These are phyloP conservation scores for Ceriagrion tenellum DNA, from an alignment of 2,888 invertebrate species.

Conservation along the genomic window DNA sequence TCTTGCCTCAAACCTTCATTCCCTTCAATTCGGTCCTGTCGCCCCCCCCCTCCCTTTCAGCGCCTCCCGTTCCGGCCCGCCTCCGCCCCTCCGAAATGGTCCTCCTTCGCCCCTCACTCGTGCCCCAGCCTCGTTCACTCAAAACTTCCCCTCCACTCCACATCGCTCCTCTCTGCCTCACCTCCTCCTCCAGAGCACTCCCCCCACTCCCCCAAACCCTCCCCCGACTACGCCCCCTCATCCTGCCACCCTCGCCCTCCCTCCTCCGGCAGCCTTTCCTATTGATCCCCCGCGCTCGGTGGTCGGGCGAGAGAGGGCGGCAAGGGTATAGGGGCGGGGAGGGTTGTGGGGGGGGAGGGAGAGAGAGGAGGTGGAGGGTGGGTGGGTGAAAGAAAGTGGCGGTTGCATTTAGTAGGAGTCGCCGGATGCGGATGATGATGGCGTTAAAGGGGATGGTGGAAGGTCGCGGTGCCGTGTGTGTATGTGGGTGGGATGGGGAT, in stretches of 20 bases:
- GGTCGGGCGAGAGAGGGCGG: slow-evolving; percentile 25
- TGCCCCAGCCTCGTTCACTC: not conserved
- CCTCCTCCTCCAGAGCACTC: not conserved
- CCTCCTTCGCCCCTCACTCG: not conserved
- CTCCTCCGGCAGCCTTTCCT: slow-evolving; percentile 31
- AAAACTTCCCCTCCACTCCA: not conserved
- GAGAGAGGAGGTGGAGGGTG: slow-evolving; percentile 32
- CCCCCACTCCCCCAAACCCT: not conserved
- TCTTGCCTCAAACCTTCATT: not conserved
- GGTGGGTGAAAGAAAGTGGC: slow-evolving; percentile 39
- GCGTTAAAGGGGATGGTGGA: slow-evolving; percentile 55
- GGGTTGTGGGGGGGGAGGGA: not conserved
- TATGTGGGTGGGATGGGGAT: not conserved
- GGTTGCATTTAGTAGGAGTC: slow-evolving; percentile 28
- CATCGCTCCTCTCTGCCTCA: not conserved
- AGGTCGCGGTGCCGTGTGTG: not conserved
- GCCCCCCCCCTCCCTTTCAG: not conserved
- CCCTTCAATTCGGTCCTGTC: not conserved
- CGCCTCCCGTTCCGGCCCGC: not conserved
- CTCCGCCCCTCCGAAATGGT: not conserved
- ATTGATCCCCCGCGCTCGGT: slow-evolving; percentile 55
- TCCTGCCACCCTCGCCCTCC: not conserved
- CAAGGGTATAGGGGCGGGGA: not conserved
- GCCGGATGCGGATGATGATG: slow-evolving; percentile 4
- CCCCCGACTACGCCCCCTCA: not conserved